Evolutionary conservation across 2,797 vertebrate species (phyloP), one percentile per base, ranked within the genome.

Genomic region (Cyclura pinguis): DNA sequence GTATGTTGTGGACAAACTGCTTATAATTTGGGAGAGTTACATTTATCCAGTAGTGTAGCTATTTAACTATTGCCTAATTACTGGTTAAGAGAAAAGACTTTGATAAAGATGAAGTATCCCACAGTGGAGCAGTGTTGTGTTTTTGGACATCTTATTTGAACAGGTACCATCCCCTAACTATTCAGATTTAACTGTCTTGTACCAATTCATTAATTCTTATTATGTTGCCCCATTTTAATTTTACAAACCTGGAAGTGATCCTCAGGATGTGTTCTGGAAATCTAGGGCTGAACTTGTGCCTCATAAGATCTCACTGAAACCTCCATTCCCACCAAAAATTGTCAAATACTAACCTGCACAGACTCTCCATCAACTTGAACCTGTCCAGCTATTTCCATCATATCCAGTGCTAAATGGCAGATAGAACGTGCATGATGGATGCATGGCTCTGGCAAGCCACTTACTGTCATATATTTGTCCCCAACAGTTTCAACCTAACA

Each of bases 391-490:
- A 99, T 99, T 97, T 99, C 99, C 98, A 99, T 97, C 99, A 99
- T 99, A 94, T 99, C 99, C 84, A 99, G 96, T 81, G 99, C 99
- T 89, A 99, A 97, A 95, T 99, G 98, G 95, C 99, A 98, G 94
- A 99, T 99, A 27, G 99, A 99, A 93, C 98, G 98, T 92, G 99
- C 99, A 59, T 99, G 99, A 96, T 99, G 99, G 59, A 98, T 98
- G 93, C 99, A 99, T 0, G 98, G 99, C 95, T 99, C 99, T 6
- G 99, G 99, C 16, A 99, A 97, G 78, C 99, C 99, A 85, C 99
- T 99, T 94, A 99, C 99, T 0, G 99, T 99, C 99, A 99, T 99
- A 89, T 99, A 99, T 93, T 99, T 99, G 95, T 99, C 99, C 18
- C 99, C 99, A 80, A 99, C 99, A 0, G 99, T 99, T 97, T 99